Conservation (phyloP, 2,797 vertebrate species). For the Amblyopsis hoosieri region DNA sequence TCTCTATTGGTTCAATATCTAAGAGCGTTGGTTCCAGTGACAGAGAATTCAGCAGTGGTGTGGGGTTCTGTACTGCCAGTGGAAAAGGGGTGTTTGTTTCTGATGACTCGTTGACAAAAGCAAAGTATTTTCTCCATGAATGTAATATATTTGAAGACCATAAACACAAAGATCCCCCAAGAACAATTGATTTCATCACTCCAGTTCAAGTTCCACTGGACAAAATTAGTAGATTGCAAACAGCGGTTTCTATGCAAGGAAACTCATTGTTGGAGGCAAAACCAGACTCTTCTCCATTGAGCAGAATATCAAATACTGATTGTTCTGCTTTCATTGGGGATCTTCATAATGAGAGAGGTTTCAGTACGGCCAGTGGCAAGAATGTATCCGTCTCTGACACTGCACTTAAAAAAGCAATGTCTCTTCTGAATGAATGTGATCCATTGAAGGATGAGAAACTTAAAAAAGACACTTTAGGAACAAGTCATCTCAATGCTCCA, state of each 20-base stretch:
- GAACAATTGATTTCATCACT: slow-evolving; percentile 1
- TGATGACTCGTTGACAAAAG: slow-evolving; percentile 74
- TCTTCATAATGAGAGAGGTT: slow-evolving; percentile 62
- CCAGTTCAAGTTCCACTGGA: slow-evolving; percentile 58
- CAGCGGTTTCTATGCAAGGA: neutral
- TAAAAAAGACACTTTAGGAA: neutral
- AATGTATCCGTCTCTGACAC: slow-evolving; percentile 70
- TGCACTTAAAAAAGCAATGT: slow-evolving; percentile 74
- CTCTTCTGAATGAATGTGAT: slow-evolving; percentile 56
- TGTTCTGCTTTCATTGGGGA: neutral
- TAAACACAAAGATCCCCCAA: slow-evolving; percentile 36
- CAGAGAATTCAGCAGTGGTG: slow-evolving; percentile 8
- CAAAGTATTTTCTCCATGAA: slow-evolving; percentile 74
- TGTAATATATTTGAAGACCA: slow-evolving; percentile 38
- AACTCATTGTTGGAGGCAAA: too few species aligned
- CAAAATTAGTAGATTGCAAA: slow-evolving; percentile 54
- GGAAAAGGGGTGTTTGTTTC: slow-evolving; percentile 79
- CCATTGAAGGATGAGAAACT: slow-evolving; percentile 1
- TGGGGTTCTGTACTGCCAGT: slow-evolving; percentile 77
- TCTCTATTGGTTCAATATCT: slow-evolving; percentile 35
- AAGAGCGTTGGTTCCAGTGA: slow-evolving; percentile 29
- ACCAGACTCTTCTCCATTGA: neutral
- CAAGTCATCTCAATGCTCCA: neutral
- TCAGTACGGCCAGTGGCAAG: slow-evolving; percentile 82
- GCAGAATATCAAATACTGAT: neutral